Conservation (phyloP, 2,888 invertebrate species). For the Spicauda simplicius region DNA sequence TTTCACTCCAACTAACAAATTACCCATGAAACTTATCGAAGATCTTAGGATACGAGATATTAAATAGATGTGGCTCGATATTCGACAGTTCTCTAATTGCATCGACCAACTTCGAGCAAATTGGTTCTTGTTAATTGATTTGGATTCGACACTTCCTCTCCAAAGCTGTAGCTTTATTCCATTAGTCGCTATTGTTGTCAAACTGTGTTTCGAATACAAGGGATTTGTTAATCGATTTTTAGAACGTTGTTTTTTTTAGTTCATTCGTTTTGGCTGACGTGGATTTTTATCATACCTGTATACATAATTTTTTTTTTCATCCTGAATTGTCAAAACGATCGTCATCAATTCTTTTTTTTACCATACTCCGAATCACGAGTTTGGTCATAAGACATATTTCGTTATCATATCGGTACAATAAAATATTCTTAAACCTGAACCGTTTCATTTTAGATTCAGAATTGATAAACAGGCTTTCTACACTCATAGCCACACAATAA, state of each 20-base stretch:
- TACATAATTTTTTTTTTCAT: too few relatives aligned
- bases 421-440: too few relatives aligned
- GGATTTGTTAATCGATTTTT: not conserved
- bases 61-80: slow-evolving; percentile 8
- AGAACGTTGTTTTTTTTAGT: not conserved
- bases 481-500: too few relatives aligned
- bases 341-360: too few relatives aligned
- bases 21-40: not conserved
- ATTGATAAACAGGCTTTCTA: too few relatives aligned
- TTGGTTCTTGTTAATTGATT: slow-evolving; percentile 78
- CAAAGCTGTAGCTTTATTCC: slow-evolving; percentile 40
- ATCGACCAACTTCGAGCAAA: slow-evolving; percentile 66
- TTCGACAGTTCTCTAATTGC: slow-evolving; percentile 55
- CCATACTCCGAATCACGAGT: too few relatives aligned
- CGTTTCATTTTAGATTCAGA: too few relatives aligned
- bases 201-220: not conserved
- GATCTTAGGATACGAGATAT: not conserved
- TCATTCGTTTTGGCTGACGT: not conserved
- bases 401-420: too few relatives aligned
- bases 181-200: slow-evolving; percentile 24
- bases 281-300: too few relatives aligned
- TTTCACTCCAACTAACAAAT: not conserved
- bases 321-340: too few relatives aligned
- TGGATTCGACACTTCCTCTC: slow-evolving; percentile 60
- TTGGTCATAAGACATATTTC: too few relatives aligned